These are phyloP conservation scores for Panzeria rudis DNA, from an alignment of 2,888 invertebrate genomes.

Conservation along the genomic window DNA sequence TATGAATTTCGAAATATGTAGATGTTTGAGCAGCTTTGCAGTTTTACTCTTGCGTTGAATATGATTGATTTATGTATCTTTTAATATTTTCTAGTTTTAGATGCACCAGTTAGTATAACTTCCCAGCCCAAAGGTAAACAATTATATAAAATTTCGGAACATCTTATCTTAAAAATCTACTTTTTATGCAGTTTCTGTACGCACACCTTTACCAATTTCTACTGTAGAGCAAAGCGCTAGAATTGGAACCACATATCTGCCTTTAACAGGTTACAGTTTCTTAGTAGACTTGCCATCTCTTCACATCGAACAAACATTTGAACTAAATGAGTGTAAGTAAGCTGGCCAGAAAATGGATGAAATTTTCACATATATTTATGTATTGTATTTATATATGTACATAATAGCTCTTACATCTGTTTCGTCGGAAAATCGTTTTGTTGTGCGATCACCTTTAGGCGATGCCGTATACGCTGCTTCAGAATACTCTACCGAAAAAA, in stretches of 20 bases:
- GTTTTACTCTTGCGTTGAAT: no score
- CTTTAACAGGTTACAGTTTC: slow-evolving; percentile 89
- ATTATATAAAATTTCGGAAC: neutral
- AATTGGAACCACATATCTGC: slow-evolving; percentile 80
- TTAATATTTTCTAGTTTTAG: slow-evolving; percentile 77
- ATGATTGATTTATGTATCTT: slow-evolving; percentile 5
- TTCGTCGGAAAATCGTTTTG: slow-evolving; percentile 89
- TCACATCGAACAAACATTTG: slow-evolving; percentile 91
- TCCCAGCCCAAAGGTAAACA: slow-evolving; percentile 77
- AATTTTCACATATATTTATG: neutral
- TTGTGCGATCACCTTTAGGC: slow-evolving; percentile 88
- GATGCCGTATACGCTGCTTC: slow-evolving; percentile 91
- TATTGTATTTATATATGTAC: neutral
- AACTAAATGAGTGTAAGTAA: slow-evolving; percentile 88
- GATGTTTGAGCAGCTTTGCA: no score
- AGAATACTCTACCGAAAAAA: slow-evolving; percentile 87
- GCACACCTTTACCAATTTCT: slow-evolving; percentile 79
- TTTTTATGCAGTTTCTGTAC: slow-evolving; percentile 69
- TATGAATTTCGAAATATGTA: no score
- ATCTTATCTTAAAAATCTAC: neutral
- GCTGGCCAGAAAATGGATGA: neutral
- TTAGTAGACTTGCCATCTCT: slow-evolving; percentile 88
- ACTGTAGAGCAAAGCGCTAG: slow-evolving; percentile 77
- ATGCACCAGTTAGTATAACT: slow-evolving; percentile 80
- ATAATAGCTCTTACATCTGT: slow-evolving; percentile 82